These are phyloP conservation scores for Oreonectes daqikongensis DNA, from an alignment of 2,797 vertebrate species.

Conservation along the genomic window DNA sequence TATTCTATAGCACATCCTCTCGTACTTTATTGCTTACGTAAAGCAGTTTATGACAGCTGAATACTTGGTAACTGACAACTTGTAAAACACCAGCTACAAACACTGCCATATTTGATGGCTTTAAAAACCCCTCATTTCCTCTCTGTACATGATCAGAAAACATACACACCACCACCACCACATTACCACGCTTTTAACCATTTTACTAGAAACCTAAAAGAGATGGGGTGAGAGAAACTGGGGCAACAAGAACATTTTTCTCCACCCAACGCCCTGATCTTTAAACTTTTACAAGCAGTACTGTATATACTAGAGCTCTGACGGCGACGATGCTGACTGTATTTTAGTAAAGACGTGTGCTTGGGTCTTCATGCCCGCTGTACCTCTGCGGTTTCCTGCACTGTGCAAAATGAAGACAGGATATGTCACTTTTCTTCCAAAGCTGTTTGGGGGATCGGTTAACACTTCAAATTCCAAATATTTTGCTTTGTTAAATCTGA, in stretches of 20 bases:
- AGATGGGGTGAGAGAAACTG: not conserved
- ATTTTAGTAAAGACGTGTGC: not conserved
- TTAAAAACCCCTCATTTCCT: not conserved
- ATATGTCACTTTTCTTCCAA: constrained; percentile 18
- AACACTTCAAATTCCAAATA: constrained; percentile 15
- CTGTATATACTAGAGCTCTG: not conserved
- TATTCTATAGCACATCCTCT: too few species aligned
- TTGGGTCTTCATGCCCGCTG: not conserved
- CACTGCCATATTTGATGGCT: not conserved
- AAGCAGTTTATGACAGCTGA: not conserved
- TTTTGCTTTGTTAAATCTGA: not conserved
- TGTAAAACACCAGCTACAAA: not conserved
- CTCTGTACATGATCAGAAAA: not conserved
- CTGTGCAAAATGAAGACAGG: constrained; percentile 37
- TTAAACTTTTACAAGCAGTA: not conserved
- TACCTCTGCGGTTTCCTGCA: constrained; percentile 48
- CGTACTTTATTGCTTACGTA: too few species aligned
- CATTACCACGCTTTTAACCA: constrained; percentile 5
- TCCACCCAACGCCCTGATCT: not conserved
- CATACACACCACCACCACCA: not conserved
- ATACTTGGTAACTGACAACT: not conserved
- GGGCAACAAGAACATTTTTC: not conserved
- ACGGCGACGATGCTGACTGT: not conserved
- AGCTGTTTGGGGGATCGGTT: not conserved
- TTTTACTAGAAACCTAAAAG: not conserved